Base-by-base conservation (phyloP, 1,140 invertebrate species). In the Drosophila varians region DNA sequence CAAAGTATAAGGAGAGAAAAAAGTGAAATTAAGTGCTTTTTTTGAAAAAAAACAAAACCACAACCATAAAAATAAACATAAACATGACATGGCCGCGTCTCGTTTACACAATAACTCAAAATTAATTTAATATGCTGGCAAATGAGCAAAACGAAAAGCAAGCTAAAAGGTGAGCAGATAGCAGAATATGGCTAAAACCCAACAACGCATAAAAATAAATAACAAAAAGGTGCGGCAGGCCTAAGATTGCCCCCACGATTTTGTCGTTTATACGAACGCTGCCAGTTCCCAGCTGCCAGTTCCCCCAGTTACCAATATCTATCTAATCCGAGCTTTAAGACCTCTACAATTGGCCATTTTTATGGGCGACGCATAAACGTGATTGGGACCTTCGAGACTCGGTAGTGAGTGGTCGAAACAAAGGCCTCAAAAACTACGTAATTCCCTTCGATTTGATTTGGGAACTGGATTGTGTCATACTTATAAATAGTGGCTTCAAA, bases 21-120 rank as follows among this genome's bases (percentile, higher is more conserved):
- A 83, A 88, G 84, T 83, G 77, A 89, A 88, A 88, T 88, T 83
- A 89, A 89, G 78, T 88, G 84, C n/a, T n/a, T n/a, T 40, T 79
- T 73, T 51, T 64, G 66, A 78, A 73, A 25, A 28, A 36, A 74
- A 31, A 58, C 31, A 38, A 19, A 71, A 52, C 38, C 49, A 42
- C 14, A 55, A 55, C 40, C 57, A 51, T 71, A 58, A 76, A 52
- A 69, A 40, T 65, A 52, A 69, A 43, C 71, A 84, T 31, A 68
- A 84, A 79, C 60, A 80, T 80, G 80, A 76, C 80, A 84, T 84
- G 62, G 56, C 74, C 73, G 62, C 77, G 82, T 77, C 77, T 82
- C 82, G 77, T 87, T 86, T 86, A 82, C 83, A 86, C 77, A 86
- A 86, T 74, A 87, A 87, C 77, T 87, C 73, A 70, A 73, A 86